phyloP scores from a whole-genome alignment of 2,888 invertebrate genomes.

The Thymelicus lineola region DNA sequence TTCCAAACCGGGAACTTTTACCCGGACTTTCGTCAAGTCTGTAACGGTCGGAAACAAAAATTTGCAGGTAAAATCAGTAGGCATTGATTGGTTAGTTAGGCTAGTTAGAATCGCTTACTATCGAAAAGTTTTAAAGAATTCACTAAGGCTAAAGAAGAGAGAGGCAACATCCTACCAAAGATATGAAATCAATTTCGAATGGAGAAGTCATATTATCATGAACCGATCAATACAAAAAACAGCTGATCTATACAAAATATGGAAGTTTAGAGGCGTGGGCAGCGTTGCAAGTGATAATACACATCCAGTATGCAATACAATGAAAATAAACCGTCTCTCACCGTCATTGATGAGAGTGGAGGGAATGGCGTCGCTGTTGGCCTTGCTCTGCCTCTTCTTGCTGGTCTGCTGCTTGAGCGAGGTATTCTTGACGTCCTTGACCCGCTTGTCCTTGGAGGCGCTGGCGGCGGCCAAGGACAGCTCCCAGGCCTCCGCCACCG shows the following conservation, averaged over 20 bases:
- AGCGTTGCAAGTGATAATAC: too few species aligned
- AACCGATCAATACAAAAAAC: too few species aligned
- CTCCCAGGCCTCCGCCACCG: conserved; percentile 91
- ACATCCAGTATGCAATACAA: background rate
- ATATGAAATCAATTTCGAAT: too few species aligned
- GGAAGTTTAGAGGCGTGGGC: too few species aligned
- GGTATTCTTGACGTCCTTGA: conserved; percentile 92
- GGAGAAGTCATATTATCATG: too few species aligned
- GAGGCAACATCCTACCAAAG: too few species aligned
- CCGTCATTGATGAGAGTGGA: conserved; percentile 59
- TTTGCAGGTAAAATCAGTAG: too few species aligned
- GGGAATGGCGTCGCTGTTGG: conserved; percentile 56
- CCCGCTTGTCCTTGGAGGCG: conserved; percentile 95
- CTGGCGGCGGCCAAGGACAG: conserved; percentile 94
- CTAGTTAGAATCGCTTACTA: too few species aligned
- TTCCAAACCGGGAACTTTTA: conserved; percentile 68
- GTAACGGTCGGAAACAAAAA: background rate
- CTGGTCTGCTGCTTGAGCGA: conserved; percentile 71
- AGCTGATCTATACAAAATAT: too few species aligned
- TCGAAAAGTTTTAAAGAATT: too few species aligned
- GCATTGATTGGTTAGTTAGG: too few species aligned
- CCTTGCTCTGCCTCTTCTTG: conserved; percentile 70
- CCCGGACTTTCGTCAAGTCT: conserved; percentile 59
- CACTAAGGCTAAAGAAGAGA: too few species aligned
- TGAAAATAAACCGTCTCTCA: conserved; percentile 43